These are phyloP conservation scores for Pelagia noctiluca DNA, from an alignment of 30 jellyfish, hydroid and myxozoan genomes.

Conservation along the genomic window DNA sequence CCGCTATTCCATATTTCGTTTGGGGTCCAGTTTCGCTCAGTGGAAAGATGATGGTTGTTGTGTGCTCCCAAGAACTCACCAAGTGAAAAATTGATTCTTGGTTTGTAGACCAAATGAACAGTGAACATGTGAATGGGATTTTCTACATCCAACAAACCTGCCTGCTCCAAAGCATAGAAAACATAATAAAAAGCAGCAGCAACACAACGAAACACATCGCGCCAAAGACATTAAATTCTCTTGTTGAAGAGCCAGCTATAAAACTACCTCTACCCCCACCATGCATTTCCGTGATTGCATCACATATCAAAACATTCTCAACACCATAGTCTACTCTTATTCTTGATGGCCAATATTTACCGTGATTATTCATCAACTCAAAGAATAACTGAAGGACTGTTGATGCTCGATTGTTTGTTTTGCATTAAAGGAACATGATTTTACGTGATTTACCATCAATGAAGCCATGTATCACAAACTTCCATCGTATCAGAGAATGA, in stretches of 20 bases:
- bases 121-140: constrained; percentile 6
- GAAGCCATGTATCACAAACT: constrained; percentile 61
- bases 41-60: constrained; percentile 32
- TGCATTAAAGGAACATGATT: constrained; percentile 33
- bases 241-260: constrained; percentile 44
- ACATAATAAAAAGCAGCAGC: constrained; percentile 1
- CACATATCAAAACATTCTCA: constrained; percentile 53
- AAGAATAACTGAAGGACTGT: constrained; percentile 23
- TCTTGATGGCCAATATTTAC: constrained; percentile 58
- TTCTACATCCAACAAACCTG: background rate
- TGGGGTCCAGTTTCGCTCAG: constrained; percentile 34
- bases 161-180: constrained; percentile 22
- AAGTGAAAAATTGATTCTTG: background rate
- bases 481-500: constrained; percentile 55
- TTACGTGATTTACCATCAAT: constrained; percentile 51
- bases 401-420: constrained; percentile 18
- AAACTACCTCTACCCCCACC: constrained; percentile 58
- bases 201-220: constrained; percentile 45
- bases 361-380: background rate
- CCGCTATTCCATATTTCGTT: constrained; percentile 31
- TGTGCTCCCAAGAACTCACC: background rate
- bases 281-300: constrained; percentile 32
- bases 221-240: constrained; percentile 35
- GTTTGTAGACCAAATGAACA: background rate
- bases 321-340: constrained; percentile 59